Evolutionary conservation across 2,888 invertebrate species (phyloP).

Genomic region (Nomada ruficornis): DNA sequence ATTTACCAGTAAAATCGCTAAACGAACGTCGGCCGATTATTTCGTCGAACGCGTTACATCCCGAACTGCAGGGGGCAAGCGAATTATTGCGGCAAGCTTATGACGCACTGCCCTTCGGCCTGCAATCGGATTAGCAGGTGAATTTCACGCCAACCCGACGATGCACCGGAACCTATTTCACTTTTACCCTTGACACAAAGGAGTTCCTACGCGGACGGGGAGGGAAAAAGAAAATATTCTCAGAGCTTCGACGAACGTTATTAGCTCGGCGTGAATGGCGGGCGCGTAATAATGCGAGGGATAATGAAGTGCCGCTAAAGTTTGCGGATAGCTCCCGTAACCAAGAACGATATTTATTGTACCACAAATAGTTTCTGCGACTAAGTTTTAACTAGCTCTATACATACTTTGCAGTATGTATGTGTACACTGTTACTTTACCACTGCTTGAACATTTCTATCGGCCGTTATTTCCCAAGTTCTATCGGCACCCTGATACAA

Average conservation of each 20-base stretch:
- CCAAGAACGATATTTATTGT: constrained; percentile 58
- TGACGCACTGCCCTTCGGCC: neutral
- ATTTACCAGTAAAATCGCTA: no score
- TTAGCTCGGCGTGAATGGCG: constrained; percentile 12
- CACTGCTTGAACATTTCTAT: constrained; percentile 68
- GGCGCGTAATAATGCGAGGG: neutral
- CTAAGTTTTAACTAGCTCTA: constrained; percentile 66
- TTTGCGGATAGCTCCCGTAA: constrained; percentile 44
- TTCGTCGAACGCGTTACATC: neutral
- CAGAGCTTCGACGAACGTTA: constrained; percentile 10
- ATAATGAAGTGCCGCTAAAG: constrained; percentile 45
- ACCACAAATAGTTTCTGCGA: constrained; percentile 56
- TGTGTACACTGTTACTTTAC: constrained; percentile 60
- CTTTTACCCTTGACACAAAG: neutral
- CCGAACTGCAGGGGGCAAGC: neutral
- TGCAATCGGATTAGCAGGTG: constrained; percentile 29
- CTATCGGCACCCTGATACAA: constrained; percentile 57
- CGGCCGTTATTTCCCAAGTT: constrained; percentile 67
- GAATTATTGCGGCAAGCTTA: constrained; percentile 14
- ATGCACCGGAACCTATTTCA: neutral
- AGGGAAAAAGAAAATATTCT: constrained; percentile 1
- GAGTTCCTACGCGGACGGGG: neutral
- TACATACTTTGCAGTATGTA: constrained; percentile 46
- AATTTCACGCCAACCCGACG: constrained; percentile 15
- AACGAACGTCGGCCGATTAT: neutral